Base-by-base conservation (phyloP, 2,113 vertebrate genomes). In the Centropus unirufus region DNA sequence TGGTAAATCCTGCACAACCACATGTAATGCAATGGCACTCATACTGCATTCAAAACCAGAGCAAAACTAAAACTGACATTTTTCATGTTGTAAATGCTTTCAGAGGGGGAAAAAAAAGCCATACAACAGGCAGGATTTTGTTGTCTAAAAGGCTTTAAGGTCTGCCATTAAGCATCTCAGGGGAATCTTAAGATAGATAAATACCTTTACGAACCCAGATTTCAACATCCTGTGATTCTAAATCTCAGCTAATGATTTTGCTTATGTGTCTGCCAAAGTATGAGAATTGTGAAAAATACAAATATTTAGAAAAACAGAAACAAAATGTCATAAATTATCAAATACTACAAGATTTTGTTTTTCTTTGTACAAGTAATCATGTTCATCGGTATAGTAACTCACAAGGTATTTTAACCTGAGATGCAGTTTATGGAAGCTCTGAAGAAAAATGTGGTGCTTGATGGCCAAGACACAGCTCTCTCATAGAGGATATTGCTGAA, bases 21-120 rank as follows among this genome's bases (percentile, higher is more conserved):
- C 36, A 39, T 0, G 1, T 27, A 36, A 12, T 1, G 2, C 30
- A 40, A 3, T 9, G 0, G 14, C 42, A 40, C 10, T 46, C 9
- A 29, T 3, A 2, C 24, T 29, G 32, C 7, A 1, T 19, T 32
- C 66, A 58, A 63, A 85, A 63, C 8, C 29, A 59, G 19, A 88
- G 32, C 8, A 76, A 63, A 73, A 51, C 36, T 66, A 49, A 72
- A 55, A 36, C 0, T 13, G 32, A 20, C 27, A 19, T 39, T 88
- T 55, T 6, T 46, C 14, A 29, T n/a, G 10, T 39, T 76, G 54
- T 22, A 34, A 88, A 76, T 21, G 20, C 42, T 59, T 62, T n/a
- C 32, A 72, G 39, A 78, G 6, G 19, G 4, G 5, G 5, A 3
- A 36, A 14, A 17, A 27, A 42, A 40, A 30, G 6, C 1, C 32